A percentile compares a stretch with the other conserved stretches of the same genome.
Evolutionary conservation across 2,797 vertebrate species (phyloP).

Genomic region (Ptychobarbus kaznakovi): DNA sequence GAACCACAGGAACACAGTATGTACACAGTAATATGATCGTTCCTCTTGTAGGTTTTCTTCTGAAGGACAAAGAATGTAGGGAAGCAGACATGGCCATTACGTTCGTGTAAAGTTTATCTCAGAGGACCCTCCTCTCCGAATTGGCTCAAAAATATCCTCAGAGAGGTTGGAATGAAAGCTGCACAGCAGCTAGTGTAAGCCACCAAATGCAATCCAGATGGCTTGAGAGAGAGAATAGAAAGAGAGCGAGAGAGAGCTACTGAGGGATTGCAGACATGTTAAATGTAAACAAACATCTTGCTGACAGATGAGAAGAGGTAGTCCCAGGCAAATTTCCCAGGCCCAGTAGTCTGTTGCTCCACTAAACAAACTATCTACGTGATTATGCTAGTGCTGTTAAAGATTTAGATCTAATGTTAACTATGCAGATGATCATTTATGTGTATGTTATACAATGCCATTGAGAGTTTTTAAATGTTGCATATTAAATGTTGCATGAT

Average conservation of each 20-base stretch:
- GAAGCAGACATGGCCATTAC: slow-evolving; percentile 30
- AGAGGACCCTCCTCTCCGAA: slow-evolving; percentile 50
- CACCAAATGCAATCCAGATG: slow-evolving; percentile 67
- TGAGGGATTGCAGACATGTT: slow-evolving; percentile 53
- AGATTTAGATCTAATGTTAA: background rate
- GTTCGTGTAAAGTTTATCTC: slow-evolving; percentile 46
- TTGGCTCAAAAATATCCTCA: slow-evolving; percentile 55
- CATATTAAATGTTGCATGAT: background rate
- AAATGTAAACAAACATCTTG: slow-evolving; percentile 64
- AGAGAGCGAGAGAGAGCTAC: slow-evolving; percentile 19
- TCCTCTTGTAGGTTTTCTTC: slow-evolving; percentile 5
- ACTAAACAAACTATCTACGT: slow-evolving; percentile 38
- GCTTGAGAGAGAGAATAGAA: slow-evolving; percentile 35
- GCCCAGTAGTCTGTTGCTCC: slow-evolving; percentile 51
- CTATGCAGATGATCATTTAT: background rate
- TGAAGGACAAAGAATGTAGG: background rate
- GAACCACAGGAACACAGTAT: no score
- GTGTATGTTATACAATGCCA: background rate
- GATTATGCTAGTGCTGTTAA: slow-evolving; percentile 18
- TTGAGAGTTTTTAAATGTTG: background rate
- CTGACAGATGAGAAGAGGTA: slow-evolving; percentile 56
- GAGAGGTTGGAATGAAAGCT: slow-evolving; percentile 49
- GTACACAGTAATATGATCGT: no score
- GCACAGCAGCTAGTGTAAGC: slow-evolving; percentile 59
- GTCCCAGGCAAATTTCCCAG: slow-evolving; percentile 52